phyloP scores from a whole-genome alignment of 1,140 invertebrate species.

The Cheumatopsyche charites region DNA sequence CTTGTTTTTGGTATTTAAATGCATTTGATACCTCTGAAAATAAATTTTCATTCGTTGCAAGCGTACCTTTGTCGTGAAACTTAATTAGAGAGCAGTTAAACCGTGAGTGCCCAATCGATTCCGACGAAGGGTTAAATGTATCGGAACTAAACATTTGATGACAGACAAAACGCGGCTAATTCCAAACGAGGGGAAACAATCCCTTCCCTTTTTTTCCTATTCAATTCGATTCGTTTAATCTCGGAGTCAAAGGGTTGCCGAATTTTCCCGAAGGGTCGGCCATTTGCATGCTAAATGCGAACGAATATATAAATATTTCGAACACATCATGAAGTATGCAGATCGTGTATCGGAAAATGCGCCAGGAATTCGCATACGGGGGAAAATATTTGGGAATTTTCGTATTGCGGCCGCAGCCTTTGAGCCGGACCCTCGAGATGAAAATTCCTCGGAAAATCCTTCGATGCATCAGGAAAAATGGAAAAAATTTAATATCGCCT shows the following conservation, averaged over 20 bases:
- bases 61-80: conserved; percentile 4
- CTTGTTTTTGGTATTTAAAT: no score
- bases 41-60: neutral
- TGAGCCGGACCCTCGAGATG: conserved; percentile 2
- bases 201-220: neutral
- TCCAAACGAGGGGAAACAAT: neutral
- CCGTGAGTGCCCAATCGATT: conserved; percentile 10
- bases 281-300: conserved; percentile 7
- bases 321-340: no score
- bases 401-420: conserved; percentile 14
- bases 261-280: neutral
- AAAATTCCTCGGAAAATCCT: conserved; percentile 5
- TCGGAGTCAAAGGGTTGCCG: neutral
- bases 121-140: conserved; percentile 13
- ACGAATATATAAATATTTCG: neutral
- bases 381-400: conserved; percentile 25
- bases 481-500: no score
- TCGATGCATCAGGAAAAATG: no score
- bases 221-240: neutral
- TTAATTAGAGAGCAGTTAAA: conserved; percentile 13
- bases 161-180: conserved; percentile 21
- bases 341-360: neutral
- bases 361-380: neutral
- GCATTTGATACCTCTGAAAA: no score
- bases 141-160: conserved; percentile 19